Evolutionary conservation across 2,888 invertebrate species (phyloP).

Genomic region (Amblyjoppa proteus): DNA sequence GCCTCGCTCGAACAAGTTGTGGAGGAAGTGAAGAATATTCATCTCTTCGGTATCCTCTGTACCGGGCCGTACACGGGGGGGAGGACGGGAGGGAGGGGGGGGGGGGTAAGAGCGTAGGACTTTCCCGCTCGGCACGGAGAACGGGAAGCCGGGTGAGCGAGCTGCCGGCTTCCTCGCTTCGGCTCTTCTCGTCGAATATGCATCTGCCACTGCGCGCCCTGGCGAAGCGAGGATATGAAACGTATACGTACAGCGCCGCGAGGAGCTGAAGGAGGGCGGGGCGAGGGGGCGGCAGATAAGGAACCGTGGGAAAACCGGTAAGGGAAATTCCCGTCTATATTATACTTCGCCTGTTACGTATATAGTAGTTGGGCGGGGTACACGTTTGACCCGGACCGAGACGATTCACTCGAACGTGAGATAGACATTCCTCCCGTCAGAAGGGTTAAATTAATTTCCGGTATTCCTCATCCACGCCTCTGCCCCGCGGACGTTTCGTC

Average conservation of each 20-base stretch:
- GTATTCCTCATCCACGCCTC: neutral
- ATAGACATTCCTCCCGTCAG: constrained; percentile 5
- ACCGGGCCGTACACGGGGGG: constrained; percentile 4
- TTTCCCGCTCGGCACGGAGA: constrained; percentile 20
- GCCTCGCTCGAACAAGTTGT: constrained; percentile 46
- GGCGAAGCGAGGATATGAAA: constrained; percentile 38
- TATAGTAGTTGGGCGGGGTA: constrained; percentile 6
- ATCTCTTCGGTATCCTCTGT: constrained; percentile 45
- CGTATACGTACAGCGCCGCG: constrained; percentile 17
- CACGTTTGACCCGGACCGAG: constrained; percentile 28
- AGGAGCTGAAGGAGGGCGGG: neutral
- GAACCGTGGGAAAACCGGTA: constrained; percentile 24
- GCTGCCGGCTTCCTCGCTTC: constrained; percentile 36
- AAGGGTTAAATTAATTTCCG: constrained; percentile 51
- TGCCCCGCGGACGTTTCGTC: neutral
- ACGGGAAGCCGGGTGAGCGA: neutral
- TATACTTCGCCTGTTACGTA: neutral
- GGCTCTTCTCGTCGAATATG: constrained; percentile 57
- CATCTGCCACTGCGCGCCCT: constrained; percentile 48
- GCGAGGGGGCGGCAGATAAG: constrained; percentile 19
- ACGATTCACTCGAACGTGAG: constrained; percentile 25
- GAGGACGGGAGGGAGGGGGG: neutral
- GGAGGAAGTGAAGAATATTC: constrained; percentile 62
- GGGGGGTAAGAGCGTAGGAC: constrained; percentile 18
- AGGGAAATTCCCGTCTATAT: constrained; percentile 1